Percentiles rank a stretch among this genome's conserved stretches.
These are phyloP conservation scores for Heliconius aoede DNA, from an alignment of 2,888 invertebrate species.

Conservation along the genomic window DNA sequence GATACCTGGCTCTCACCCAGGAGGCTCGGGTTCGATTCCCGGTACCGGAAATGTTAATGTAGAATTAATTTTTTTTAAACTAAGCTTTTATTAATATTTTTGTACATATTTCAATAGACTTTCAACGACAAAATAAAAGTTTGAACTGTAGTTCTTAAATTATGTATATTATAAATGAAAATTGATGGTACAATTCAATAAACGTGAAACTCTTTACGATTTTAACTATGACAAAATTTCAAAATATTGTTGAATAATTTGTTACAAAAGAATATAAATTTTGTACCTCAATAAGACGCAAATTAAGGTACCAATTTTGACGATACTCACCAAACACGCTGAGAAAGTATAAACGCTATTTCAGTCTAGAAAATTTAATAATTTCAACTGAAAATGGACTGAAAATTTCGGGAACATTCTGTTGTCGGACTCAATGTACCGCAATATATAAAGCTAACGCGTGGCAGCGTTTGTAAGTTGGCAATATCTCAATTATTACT, in stretches of 20 bases:
- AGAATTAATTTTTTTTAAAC: too few species aligned
- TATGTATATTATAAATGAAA: too few species aligned
- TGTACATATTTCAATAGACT: too few species aligned
- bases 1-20: constrained; percentile 88
- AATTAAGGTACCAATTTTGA: not conserved
- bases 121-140: too few species aligned
- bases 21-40: constrained; percentile 89
- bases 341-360: not conserved
- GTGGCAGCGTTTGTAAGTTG: not conserved
- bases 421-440: not conserved
- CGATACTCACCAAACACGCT: not conserved
- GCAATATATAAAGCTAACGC: constrained; percentile 1
- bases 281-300: too few species aligned
- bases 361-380: not conserved
- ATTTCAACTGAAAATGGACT: constrained; percentile 11
- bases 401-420: not conserved
- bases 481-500: constrained; percentile 5
- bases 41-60: constrained; percentile 79
- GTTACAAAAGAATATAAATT: too few species aligned
- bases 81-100: too few species aligned
- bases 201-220: too few species aligned
- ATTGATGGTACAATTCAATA: too few species aligned
- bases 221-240: too few species aligned
- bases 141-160: too few species aligned
- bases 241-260: not conserved